phyloP scores from a whole-genome alignment of 2,797 vertebrate genomes.

The Discoglossus pictus region DNA sequence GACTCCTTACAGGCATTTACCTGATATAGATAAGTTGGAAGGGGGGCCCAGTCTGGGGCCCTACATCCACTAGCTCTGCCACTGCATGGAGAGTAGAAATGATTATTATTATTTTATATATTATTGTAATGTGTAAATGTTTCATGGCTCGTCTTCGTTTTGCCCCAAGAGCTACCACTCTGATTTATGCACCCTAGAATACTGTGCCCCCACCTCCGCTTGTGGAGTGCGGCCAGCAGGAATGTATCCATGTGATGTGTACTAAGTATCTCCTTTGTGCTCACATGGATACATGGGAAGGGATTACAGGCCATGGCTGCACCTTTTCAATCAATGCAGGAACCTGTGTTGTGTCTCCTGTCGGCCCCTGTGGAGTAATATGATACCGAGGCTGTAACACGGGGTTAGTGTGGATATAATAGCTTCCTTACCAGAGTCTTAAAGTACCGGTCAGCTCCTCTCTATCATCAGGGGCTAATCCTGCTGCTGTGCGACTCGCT shows the following conservation, averaged over 20 bases:
- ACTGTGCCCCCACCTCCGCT: neutral
- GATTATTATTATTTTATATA: too few species aligned
- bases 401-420: conserved; percentile 31
- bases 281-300: conserved; percentile 18
- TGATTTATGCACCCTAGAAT: neutral
- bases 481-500: conserved; percentile 9
- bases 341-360: conserved; percentile 23
- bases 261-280: neutral
- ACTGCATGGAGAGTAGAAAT: too few species aligned
- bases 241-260: conserved; percentile 26
- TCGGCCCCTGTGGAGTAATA: conserved; percentile 36
- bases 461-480: conserved; percentile 28
- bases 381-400: conserved; percentile 33
- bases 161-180: neutral
- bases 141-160: too few species aligned
- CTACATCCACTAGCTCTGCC: too few species aligned
- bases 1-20: too few species aligned
- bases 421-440: conserved; percentile 13
- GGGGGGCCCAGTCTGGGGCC: too few species aligned
- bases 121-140: conserved; percentile 2
- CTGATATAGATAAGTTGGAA: too few species aligned
- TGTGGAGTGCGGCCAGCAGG: conserved; percentile 2
- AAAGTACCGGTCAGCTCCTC: conserved; percentile 14
- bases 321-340: conserved; percentile 38
- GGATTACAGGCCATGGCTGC: conserved; percentile 34